These are phyloP conservation scores for Darevskia mixta DNA, from an alignment of 2,797 vertebrate genomes.

Conservation along the genomic window DNA sequence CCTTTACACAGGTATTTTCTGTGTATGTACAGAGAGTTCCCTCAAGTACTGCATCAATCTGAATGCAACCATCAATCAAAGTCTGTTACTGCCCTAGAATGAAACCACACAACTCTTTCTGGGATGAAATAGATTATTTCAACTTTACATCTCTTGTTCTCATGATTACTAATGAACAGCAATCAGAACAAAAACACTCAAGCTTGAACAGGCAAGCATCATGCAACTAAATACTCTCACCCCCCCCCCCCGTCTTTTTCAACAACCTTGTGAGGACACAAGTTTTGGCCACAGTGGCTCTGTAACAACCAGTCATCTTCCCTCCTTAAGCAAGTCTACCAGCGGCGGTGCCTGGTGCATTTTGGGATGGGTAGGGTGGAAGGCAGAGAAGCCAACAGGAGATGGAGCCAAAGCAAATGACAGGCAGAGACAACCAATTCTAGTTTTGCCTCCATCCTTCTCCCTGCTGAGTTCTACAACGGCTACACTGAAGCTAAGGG, in stretches of 20 bases:
- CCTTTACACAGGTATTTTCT: neutral
- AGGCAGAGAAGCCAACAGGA: too few species aligned
- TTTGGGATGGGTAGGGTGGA: too few species aligned
- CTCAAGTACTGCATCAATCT: neutral
- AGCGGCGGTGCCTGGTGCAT: too few species aligned
- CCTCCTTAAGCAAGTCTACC: too few species aligned
- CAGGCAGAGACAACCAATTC: too few species aligned
- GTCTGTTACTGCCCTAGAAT: neutral
- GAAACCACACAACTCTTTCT: neutral
- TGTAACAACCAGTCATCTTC: too few species aligned
- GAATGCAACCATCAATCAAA: neutral
- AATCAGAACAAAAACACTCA: neutral
- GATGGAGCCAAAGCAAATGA: too few species aligned
- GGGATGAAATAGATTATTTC: slow-evolving; percentile 21
- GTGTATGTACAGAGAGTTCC: neutral
- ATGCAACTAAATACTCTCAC: neutral
- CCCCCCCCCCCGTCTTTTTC: too few species aligned
- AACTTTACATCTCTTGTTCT: neutral
- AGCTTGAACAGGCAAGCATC: too few species aligned
- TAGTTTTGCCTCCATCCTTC: too few species aligned
- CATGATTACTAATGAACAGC: neutral
- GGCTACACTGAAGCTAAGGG: too few species aligned
- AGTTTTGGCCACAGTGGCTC: neutral
- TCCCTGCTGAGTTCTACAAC: too few species aligned
- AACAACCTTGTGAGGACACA: neutral